Evolutionary conservation across 2,888 invertebrate species (phyloP).

Genomic region (Conistra vaccinii): DNA sequence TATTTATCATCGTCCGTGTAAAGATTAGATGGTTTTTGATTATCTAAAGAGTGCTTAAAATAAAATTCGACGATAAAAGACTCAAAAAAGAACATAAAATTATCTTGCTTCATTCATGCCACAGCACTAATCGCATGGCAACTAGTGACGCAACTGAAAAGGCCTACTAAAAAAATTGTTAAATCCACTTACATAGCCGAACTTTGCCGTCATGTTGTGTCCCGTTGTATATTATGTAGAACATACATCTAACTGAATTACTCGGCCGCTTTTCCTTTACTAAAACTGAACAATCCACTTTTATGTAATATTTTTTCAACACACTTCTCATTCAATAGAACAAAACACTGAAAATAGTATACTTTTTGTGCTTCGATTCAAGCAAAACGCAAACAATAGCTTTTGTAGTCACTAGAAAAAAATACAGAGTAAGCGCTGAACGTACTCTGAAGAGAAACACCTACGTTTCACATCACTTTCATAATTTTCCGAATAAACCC

Average conservation of each 20-base stretch:
- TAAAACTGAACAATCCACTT: conserved; percentile 88
- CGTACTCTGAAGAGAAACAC: conserved; percentile 82
- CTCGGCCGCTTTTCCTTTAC: conserved; percentile 86
- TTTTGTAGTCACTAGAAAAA: conserved; percentile 87
- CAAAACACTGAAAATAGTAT: conserved; percentile 87
- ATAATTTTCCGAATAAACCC: conserved; percentile 85
- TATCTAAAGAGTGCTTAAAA: conserved; percentile 47
- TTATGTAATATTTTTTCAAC: conserved; percentile 88
- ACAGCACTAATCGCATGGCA: conserved; percentile 46
- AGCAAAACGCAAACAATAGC: conserved; percentile 85
- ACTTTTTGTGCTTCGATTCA: conserved; percentile 81
- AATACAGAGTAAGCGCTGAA: conserved; percentile 81
- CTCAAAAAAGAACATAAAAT: conserved; percentile 35
- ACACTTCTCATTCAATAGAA: conserved; percentile 86
- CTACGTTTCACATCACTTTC: conserved; percentile 88
- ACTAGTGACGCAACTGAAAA: conserved; percentile 42
- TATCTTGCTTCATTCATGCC: conserved; percentile 45
- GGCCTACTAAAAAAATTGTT: conserved; percentile 23
- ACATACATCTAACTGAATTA: conserved; percentile 90
- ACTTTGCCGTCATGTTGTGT: conserved; percentile 91
- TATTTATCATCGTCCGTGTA: conserved; percentile 38
- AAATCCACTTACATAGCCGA: conserved; percentile 89
- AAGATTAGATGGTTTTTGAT: conserved; percentile 49
- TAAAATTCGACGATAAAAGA: conserved; percentile 35
- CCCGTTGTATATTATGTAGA: conserved; percentile 90